Conservation (phyloP, 2,113 vertebrate genomes). For the Ailuropoda melanoleuca region DNA sequence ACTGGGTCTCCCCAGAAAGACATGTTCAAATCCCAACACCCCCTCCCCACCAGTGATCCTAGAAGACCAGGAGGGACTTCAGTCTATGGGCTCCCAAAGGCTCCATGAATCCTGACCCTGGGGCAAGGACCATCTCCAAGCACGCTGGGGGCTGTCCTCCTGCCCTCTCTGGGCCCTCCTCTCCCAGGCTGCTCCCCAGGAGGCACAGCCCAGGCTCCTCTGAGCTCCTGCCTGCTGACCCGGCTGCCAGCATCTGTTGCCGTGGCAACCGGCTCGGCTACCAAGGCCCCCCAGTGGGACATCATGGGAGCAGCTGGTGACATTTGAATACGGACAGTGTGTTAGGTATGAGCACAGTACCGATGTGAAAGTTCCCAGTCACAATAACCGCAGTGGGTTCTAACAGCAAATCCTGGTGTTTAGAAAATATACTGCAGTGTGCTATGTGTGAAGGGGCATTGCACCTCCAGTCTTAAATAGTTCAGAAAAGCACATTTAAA, state of each 20-base stretch:
- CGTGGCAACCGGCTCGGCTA: background rate
- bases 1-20: background rate
- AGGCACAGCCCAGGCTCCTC: background rate
- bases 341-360: background rate
- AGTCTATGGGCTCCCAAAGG: background rate
- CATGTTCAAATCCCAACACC: background rate
- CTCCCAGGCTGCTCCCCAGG: background rate
- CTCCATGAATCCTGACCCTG: background rate
- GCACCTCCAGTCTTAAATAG: background rate
- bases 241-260: background rate
- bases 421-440: background rate
- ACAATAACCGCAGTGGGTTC: rapidly evolving
- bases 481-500: background rate
- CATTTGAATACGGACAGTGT: background rate
- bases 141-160: too few relatives aligned
- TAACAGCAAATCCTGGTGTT: background rate
- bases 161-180: rapidly evolving
- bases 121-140: background rate
- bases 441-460: background rate
- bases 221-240: background rate
- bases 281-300: background rate
- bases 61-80: background rate
- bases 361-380: background rate
- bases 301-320: background rate
- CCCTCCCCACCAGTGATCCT: too few relatives aligned